Evolutionary conservation across 2,113 vertebrate genomes (phyloP), one percentile per base, ranked within the genome.

Genomic region (Calonectris borealis): DNA sequence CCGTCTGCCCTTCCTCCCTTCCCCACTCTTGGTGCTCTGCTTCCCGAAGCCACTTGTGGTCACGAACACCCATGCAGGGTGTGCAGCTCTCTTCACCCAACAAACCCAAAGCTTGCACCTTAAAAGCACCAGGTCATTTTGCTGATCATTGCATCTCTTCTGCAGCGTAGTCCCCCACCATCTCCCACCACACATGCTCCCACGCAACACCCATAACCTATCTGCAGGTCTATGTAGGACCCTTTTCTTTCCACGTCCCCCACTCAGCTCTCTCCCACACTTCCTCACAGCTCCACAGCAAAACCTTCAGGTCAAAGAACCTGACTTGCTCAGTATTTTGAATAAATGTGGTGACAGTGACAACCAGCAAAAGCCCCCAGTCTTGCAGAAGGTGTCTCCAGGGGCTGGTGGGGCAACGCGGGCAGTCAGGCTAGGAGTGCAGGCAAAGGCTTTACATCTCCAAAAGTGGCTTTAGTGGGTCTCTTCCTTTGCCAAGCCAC

Each of bases 31-130:
- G 51, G 21, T 21, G 34, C 81, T 94, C 48, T 12, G 81, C 73
- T 72, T 84, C 84, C 93, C 69, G 57, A 25, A 61, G 83, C 38
- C 32, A 4, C 31, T 7, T 20, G 7, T 4, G 34, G 86, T n/a
- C 48, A 31, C 0, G 0, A 40, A 49, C 55, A 26, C n/a, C n/a
- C 65, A 4, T 0, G 3, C 7, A 6, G 72, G 52, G 11, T 2
- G 26, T 65, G 77, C 69, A 60, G 61, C 48, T 69, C 75, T 38
- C 64, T 57, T 51, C 90, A 51, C 46, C 29, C 19, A 40, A 21
- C 40, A 42, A 66, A 70, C 15, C 22, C 64, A 10, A 34, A 38
- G 25, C 6, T 36, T 55, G 46, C 34, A 19, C 46, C 9, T 31
- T 29, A 14, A 65, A 92, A 66, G 18, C 78, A 52, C 4, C 10